Evolutionary conservation across 2,113 vertebrate genomes (phyloP), one percentile per base, ranked within the genome.

Genomic region (Sturnira hondurensis): DNA sequence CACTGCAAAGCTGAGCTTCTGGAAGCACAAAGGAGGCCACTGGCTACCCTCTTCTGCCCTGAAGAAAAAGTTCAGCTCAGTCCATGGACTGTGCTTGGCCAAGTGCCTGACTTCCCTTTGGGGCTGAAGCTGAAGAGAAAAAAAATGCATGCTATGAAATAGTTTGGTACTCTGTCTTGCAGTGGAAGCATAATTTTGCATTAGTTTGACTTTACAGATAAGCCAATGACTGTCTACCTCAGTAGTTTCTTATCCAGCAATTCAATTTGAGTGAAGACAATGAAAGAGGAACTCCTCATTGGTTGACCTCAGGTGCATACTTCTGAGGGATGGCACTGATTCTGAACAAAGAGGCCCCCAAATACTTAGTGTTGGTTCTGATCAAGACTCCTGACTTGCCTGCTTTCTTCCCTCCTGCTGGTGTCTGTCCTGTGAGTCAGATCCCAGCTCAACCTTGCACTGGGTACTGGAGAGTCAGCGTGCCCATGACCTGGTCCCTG

Each of bases 141-240:
- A 63, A 71, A 50, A 81, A n/a, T n/a, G 22, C 19, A n/a, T 0
- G 70, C 88, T 58, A 61, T 47, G 87, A 70, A 80, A 91, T 70
- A 43, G 82, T 76, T 86, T 95, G 97, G 95, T 93, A 86, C 47
- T 0, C 41, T 63, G 50, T 92, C 94, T 73, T 95, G 95, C 95
- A 88, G 88, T 33, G 31, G 81, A 93, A 94, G 97, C 95, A 94
- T 36, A 82, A 82, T 93, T 97, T 82, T 77, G 68, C 73, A 1
- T 58, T 45, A n/a, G 92, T 41, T 56, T 85, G 90, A 84, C 70
- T 90, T 78, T 70, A 90, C 84, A 95, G 88, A 96, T 81, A 89
- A 97, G 91, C 91, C 73, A 7, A 24, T 10, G 47, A 81, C 88
- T 95, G 77, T 81, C 89, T 47, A 87, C 36, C 52, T 89, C 83